Conservation (phyloP, 2,888 invertebrate genomes). For the Nephrotoma appendiculata region DNA sequence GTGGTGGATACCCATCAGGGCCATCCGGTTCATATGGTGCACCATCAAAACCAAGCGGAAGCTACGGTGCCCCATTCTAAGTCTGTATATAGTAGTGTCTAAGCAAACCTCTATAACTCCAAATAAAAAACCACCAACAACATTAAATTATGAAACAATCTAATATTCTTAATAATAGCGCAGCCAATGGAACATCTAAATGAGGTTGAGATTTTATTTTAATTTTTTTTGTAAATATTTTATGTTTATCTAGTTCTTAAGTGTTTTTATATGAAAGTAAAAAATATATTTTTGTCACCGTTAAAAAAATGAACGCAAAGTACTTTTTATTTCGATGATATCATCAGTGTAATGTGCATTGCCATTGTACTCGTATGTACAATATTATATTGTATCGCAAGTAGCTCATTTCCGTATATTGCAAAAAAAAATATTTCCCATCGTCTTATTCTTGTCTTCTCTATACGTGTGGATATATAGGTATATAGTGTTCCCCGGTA, state of each 20-base stretch:
- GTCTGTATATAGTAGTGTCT: neutral
- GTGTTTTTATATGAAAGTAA: constrained; percentile 21
- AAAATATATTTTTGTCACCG: constrained; percentile 33
- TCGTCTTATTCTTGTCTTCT: neutral
- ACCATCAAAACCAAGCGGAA: constrained; percentile 48
- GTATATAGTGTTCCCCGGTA: neutral
- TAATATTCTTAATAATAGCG: neutral
- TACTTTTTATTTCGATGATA: neutral
- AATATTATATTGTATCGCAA: neutral
- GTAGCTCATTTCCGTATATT: neutral
- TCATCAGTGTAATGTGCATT: neutral
- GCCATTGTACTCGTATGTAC: neutral
- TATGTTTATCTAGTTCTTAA: constrained; percentile 14
- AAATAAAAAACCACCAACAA: neutral
- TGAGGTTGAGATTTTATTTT: constrained; percentile 17
- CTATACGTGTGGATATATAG: neutral
- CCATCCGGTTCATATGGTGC: constrained; percentile 41
- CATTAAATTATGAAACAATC: neutral
- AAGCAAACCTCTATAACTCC: neutral
- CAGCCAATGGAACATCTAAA: neutral
- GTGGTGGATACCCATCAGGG: constrained; percentile 26
- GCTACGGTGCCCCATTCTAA: constrained; percentile 42
- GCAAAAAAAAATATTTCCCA: neutral
- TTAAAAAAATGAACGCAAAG: constrained; percentile 17
- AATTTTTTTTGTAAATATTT: constrained; percentile 19